These are phyloP conservation scores for Heliconius hewitsoni DNA, from an alignment of 1,140 invertebrate species.

Conservation along the genomic window DNA sequence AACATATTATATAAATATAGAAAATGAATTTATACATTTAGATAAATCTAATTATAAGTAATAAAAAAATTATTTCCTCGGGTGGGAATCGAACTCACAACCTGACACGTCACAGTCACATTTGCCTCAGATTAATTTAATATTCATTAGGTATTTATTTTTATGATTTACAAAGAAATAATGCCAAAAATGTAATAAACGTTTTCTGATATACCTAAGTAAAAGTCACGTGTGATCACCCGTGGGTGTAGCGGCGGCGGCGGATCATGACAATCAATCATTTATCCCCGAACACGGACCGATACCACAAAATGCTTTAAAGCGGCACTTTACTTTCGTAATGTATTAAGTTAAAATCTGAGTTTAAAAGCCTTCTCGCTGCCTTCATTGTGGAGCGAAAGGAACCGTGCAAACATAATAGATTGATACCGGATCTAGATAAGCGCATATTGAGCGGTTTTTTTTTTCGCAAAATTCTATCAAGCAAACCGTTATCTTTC, in stretches of 20 bases:
- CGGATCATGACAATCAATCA: slow-evolving; percentile 67
- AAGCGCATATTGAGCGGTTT: slow-evolving; percentile 62
- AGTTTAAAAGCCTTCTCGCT: slow-evolving; percentile 71
- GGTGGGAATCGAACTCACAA: too few relatives aligned
- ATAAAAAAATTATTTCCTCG: too few relatives aligned
- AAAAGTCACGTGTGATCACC: slow-evolving; percentile 52
- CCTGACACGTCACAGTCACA: too few relatives aligned
- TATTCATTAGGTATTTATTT: background rate
- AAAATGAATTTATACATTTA: too few relatives aligned
- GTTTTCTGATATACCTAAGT: slow-evolving; percentile 58
- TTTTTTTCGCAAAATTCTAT: slow-evolving; percentile 57
- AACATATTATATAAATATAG: too few relatives aligned
- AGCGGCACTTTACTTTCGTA: slow-evolving; percentile 68
- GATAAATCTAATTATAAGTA: too few relatives aligned
- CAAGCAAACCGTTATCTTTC: slow-evolving; percentile 45
- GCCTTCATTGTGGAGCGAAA: slow-evolving; percentile 61
- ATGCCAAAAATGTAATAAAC: slow-evolving; percentile 52
- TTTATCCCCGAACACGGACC: slow-evolving; percentile 68
- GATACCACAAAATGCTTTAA: slow-evolving; percentile 76
- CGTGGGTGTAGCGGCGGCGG: slow-evolving; percentile 42
- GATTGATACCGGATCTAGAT: slow-evolving; percentile 73
- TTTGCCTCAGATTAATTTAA: too few relatives aligned
- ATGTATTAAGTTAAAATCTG: slow-evolving; percentile 77
- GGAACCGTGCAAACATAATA: slow-evolving; percentile 72
- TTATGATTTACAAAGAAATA: background rate